Conservation (phyloP, 2,797 vertebrate genomes). For the Thunnus albacares region DNA sequence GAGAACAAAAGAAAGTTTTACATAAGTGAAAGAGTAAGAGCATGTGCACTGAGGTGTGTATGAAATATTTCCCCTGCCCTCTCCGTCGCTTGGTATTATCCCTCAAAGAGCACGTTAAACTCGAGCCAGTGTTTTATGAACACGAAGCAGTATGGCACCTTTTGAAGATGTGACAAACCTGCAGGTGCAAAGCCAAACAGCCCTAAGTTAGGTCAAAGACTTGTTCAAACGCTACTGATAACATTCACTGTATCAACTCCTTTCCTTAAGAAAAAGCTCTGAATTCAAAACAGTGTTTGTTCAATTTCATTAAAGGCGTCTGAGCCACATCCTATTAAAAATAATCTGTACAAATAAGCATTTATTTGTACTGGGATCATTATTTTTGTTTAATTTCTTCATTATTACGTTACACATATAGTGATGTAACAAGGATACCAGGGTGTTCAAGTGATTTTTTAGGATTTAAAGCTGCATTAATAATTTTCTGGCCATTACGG, state of each 20-base stretch:
- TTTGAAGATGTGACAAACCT: slow-evolving; percentile 46
- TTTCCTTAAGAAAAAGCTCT: background rate
- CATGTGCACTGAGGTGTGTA: slow-evolving; percentile 56
- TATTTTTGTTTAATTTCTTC: background rate
- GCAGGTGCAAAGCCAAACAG: slow-evolving; percentile 41
- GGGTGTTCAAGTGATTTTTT: background rate
- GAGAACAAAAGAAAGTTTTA: slow-evolving; percentile 62
- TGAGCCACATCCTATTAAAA: background rate
- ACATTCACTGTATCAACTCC: background rate
- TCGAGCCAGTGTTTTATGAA: slow-evolving; percentile 53
- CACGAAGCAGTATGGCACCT: slow-evolving; percentile 8
- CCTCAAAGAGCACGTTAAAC: slow-evolving; percentile 51
- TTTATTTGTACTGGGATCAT: background rate
- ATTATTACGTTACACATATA: background rate
- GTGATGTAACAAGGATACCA: background rate
- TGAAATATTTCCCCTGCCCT: slow-evolving; percentile 66
- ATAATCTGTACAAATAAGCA: background rate
- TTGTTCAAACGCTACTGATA: slow-evolving; percentile 12
- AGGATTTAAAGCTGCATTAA: background rate
- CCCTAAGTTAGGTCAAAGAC: slow-evolving; percentile 1
- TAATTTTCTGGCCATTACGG: background rate
- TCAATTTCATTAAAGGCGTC: slow-evolving; percentile 1
- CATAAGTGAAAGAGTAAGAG: slow-evolving; percentile 45
- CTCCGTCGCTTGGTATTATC: slow-evolving; percentile 46
- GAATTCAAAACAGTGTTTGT: slow-evolving; percentile 3